A percentile compares a stretch with the other conserved stretches of the same genome.
These are phyloP conservation scores for Microctenopoma stevenorrisi DNA, from an alignment of 2,797 vertebrate genomes.

Conservation along the genomic window DNA sequence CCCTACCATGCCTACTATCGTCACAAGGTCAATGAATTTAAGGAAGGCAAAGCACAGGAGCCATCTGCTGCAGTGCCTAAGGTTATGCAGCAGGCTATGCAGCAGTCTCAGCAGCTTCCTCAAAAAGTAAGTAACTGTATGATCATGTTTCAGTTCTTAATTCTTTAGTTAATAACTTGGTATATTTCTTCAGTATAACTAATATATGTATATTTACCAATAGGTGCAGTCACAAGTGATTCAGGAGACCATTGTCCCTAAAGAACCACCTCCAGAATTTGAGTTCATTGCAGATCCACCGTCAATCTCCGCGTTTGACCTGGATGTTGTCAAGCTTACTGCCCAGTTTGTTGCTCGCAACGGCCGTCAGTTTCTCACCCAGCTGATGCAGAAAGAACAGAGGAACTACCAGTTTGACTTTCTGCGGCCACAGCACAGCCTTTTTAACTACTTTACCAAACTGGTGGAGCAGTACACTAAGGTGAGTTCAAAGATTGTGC, in stretches of 20 bases:
- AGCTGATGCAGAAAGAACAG: conserved; percentile 99
- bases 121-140: conserved; percentile 87
- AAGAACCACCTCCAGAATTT: conserved; percentile 96
- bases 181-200: neutral
- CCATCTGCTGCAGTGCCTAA: conserved; percentile 97
- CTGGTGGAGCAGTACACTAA: conserved; percentile 99
- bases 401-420: conserved; percentile 99
- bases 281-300: conserved; percentile 98
- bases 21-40: conserved; percentile 99
- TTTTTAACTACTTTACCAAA: conserved; percentile 99
- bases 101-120: conserved; percentile 91
- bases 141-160: neutral
- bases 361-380: conserved; percentile 96
- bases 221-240: conserved; percentile 97
- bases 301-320: conserved; percentile 96
- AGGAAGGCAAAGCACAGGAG: conserved; percentile 97
- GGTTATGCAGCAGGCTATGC: conserved; percentile 93
- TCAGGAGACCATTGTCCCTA: conserved; percentile 93
- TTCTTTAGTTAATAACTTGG: neutral
- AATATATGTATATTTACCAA: conserved; percentile 12
- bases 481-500: conserved; percentile 73
- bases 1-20: conserved; percentile 99
- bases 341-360: conserved; percentile 98
- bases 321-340: conserved; percentile 97
- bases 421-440: conserved; percentile 96